Conservation (phyloP, 1,140 invertebrate species). For the Odontomachus brunneus region DNA sequence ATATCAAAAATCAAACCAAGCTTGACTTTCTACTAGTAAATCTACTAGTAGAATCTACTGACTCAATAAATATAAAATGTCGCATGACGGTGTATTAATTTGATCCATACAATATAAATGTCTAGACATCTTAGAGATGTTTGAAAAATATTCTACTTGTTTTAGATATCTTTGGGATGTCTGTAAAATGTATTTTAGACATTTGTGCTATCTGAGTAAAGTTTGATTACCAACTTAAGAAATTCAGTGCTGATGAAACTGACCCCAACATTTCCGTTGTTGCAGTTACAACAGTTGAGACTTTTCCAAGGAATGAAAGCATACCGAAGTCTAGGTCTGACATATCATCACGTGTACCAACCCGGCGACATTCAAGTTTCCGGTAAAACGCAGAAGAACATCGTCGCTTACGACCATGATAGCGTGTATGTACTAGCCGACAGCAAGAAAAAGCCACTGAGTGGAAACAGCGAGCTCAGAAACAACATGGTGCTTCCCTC, state of each 20-base stretch:
- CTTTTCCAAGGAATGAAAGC: slow-evolving; percentile 81
- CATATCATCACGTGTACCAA: slow-evolving; percentile 81
- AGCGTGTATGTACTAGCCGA: slow-evolving; percentile 86
- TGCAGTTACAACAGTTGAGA: slow-evolving; percentile 84
- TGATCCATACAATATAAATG: too few species aligned
- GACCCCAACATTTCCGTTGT: slow-evolving; percentile 4
- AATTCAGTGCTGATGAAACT: slow-evolving; percentile 23
- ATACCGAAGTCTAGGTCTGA: slow-evolving; percentile 81
- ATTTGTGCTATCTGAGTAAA: too few species aligned
- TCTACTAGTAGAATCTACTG: too few species aligned
- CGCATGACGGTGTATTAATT: too few species aligned
- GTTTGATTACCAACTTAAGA: too few species aligned
- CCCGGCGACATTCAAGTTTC: slow-evolving; percentile 81
- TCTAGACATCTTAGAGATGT: too few species aligned
- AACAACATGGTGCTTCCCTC: slow-evolving; percentile 84
- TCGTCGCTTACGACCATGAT: slow-evolving; percentile 86
- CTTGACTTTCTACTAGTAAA: too few species aligned
- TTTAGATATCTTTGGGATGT: too few species aligned
- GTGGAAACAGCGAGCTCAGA: slow-evolving; percentile 83
- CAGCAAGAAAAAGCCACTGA: slow-evolving; percentile 86
- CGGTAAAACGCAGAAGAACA: slow-evolving; percentile 83
- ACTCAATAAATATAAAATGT: too few species aligned
- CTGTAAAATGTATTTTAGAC: too few species aligned
- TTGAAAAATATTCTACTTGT: too few species aligned
- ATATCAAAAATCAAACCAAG: too few species aligned